Evolutionary conservation across 2,797 vertebrate species (phyloP).

Genomic region (Lemur catta): DNA sequence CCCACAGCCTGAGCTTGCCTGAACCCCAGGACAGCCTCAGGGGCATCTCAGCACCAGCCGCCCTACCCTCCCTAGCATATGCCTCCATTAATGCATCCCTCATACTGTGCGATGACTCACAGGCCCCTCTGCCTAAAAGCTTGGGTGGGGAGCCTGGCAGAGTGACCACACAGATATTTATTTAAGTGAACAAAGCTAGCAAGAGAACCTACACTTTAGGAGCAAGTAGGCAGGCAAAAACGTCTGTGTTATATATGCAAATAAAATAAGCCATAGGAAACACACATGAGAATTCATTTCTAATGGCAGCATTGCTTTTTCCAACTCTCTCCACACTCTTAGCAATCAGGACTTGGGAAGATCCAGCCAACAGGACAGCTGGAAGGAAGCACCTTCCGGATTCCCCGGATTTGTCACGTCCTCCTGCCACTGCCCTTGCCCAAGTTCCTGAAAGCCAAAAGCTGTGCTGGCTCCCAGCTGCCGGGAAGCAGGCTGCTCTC

Average conservation of each 20-base stretch:
- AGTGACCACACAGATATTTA: not conserved
- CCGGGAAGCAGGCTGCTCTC: fast-evolving
- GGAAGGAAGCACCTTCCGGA: not conserved
- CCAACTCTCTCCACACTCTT: not conserved
- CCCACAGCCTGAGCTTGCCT: not conserved
- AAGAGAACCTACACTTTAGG: not conserved
- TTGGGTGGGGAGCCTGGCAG: not conserved
- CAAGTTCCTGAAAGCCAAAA: not conserved
- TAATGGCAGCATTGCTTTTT: fast-evolving
- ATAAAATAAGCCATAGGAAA: fast-evolving
- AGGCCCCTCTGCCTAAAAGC: not conserved
- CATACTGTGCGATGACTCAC: fast-evolving
- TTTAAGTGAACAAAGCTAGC: not conserved
- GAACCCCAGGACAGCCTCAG: not conserved
- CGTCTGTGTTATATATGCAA: fast-evolving
- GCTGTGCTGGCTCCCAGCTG: not conserved
- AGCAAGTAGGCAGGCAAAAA: not conserved
- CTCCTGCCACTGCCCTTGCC: not conserved
- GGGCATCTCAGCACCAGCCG: not conserved
- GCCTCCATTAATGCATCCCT: not conserved
- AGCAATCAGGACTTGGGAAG: not conserved
- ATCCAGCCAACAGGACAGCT: not conserved
- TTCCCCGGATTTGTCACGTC: not conserved
- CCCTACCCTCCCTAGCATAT: not conserved
- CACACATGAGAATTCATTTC: fast-evolving